Base-by-base conservation (phyloP, 2,888 invertebrate species). In the Trachelus tabidus region DNA sequence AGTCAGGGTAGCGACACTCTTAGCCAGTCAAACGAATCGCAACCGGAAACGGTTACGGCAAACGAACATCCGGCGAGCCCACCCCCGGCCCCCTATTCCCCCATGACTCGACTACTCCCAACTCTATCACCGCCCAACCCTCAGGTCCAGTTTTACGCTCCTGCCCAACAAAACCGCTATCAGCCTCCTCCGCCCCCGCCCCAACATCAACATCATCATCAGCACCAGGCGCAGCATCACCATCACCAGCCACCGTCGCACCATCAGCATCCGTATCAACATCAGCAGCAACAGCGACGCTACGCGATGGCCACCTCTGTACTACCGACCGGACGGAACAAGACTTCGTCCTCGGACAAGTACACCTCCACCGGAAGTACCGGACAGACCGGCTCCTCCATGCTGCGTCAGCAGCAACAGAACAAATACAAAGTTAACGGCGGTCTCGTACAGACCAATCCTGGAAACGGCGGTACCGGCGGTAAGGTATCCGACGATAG, bases 61-160 rank as follows among this genome's bases (percentile, higher is more conserved):
- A 85, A 85, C 56, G 87, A 87, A 76, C 40, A 40, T 40, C 81
- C 86, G 79, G 81, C 85, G 82, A 89, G 89, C 82, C 89, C 89
- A 80, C 88, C 87, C 34, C 87, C 89, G 76, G 83, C 86, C n/a
- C 89, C 89, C 23, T 87, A 88, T 76, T 89, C 88, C 73, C 88
- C 89, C 74, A 88, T 87, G 85, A 87, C 88, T 82, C 86, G 83
- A 82, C 90, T 90, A 76, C 84, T 85, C 86, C 90, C 88, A 85
- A 89, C 85, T 85, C 81, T 89, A 79, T 90, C 90, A 86, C 89
- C 90, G 74, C 85, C 89, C 86, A 85, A 87, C 83, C 84, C 86
- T 81, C 91, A 91, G 90, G 90, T 90, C 81, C 91, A 90, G 86
- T 88, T 89, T 80, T 91, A 88, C 81, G 79, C 83, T 37, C 82